Base-by-base conservation (phyloP, 2,888 invertebrate species). In the Arrhopalites spinosus region DNA sequence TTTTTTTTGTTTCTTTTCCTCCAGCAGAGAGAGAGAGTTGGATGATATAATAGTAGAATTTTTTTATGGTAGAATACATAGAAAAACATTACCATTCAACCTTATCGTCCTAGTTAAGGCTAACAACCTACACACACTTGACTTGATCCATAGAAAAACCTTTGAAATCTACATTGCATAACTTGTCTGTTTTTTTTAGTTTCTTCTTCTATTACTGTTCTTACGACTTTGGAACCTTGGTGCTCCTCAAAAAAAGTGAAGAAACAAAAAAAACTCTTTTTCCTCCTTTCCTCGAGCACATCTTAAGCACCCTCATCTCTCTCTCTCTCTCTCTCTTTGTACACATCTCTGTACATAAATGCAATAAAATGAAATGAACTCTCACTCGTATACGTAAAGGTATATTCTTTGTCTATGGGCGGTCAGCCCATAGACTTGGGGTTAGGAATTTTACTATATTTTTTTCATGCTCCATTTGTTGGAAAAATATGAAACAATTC, bases 311-410 rank as follows among this genome's bases (percentile, higher is more conserved):
- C 36, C 36, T 36, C 36, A 36, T 36, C n/a, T 25, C 2, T 59
- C 11, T 23, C 2, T 59, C 20, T 25, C 2, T 8, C 1, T 20
- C 1, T 11, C 20, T 53, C 15, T 59, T 20, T 59, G 23, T 59
- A 59, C 25, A 11, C 20, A 25, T 23, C 11, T 23, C 23, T 59
- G 23, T 36, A 29, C 17, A 56, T 27, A 30, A n/a, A 20, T 70
- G 56, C 50, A 70, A 70, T 70, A 70, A 70, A 70, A 70, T 70
- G 36, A 70, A 70, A 70, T 70, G 70, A 70, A 70, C 70, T 70
- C 70, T 70, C 64, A 2, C 27, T 61, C 25, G 27, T 27, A 27
- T 1, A 27, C 36, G 29, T 70, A 53, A 27, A 70, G 70, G 29
- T 70, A 56, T 56, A n/a, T 23, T 56, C 30, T 29, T 25, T 56